A percentile compares a stretch with the other conserved stretches of the same genome.
These are phyloP conservation scores for Drosophila teissieri DNA, from an alignment of 1,140 invertebrate genomes.

Conservation along the genomic window DNA sequence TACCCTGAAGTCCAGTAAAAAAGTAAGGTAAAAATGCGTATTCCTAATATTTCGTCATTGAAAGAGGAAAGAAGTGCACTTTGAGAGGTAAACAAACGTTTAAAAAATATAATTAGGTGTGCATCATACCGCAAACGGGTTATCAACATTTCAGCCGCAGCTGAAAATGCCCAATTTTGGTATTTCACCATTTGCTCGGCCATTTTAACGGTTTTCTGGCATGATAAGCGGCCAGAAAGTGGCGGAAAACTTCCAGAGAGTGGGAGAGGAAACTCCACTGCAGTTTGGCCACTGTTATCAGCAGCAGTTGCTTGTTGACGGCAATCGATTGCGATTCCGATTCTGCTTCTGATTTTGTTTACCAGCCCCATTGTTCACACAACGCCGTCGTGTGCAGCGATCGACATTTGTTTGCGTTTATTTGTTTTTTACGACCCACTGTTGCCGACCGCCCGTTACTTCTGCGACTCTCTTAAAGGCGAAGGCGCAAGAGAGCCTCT, in stretches of 20 bases:
- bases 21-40: too few species aligned
- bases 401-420: not conserved
- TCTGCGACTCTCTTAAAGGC: not conserved
- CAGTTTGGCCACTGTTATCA: conserved; percentile 16
- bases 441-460: conserved; percentile 22
- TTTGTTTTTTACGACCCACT: conserved; percentile 18
- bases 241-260: not conserved
- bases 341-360: conserved; percentile 2
- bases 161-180: conserved; percentile 2
- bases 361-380: conserved; percentile 9
- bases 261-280: not conserved
- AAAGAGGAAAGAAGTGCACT: too few species aligned
- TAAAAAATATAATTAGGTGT: too few species aligned
- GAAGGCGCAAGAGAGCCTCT: conserved; percentile 11
- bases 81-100: too few species aligned
- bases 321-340: too few species aligned
- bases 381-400: conserved; percentile 8
- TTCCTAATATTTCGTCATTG: too few species aligned
- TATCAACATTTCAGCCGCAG: not conserved
- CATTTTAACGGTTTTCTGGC: not conserved
- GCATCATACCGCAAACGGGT: not conserved
- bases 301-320: conserved; percentile 15
- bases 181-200: conserved; percentile 32
- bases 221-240: conserved; percentile 10
- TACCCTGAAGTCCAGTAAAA: too few species aligned